Evolutionary conservation across 1,140 invertebrate genomes (phyloP), one percentile per base, ranked within the genome.

Genomic region (Trachymyrmex septentrionalis): DNA sequence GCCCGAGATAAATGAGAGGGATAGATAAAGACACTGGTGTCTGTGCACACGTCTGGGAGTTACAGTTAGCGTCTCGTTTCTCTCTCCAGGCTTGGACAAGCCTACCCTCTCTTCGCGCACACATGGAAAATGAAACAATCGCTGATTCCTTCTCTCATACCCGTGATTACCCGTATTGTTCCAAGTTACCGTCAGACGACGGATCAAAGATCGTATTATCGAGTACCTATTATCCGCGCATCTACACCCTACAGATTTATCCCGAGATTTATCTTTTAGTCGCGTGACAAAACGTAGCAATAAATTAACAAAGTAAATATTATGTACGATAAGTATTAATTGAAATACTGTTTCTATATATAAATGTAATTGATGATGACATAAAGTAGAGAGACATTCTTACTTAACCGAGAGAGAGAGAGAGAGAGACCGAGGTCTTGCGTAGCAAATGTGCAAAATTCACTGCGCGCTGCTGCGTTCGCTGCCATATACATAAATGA

Each of bases 101-200:
- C 38, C 73, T 75, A 81, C 81, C 86, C 87, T 87, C 88, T 88
- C 81, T 66, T 76, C 63, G 14, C 63, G 14, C 57, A 59, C 69
- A 78, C 55, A 24, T 48, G 71, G 88, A 91, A 89, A 92, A 91
- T 88, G 91, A 94, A 95, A 94, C 93, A 94, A 94, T 94, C 92
- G 90, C 87, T 90, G 93, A 94, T 94, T 95, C 92, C 93, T 94
- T 93, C 10, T 44, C 9, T 44, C 88, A 92, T 90, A 93, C 91
- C 27, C 27, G 92, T 95, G 94, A 95, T 95, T 95, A 93, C 92
- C 91, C 89, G 91, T 94, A 95, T 94, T 95, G 93, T 94, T 87
- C 90, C 67, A 61, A 84, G 66, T 61, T 64, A 21, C 34, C 63
- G 59, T 30, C 86, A 81, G 88, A 93, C 91, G 91, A 91, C 92